A percentile compares a stretch with the other conserved stretches of the same genome.
Conservation (phyloP, 2,888 invertebrate species). For the Microdon myrmicae region DNA sequence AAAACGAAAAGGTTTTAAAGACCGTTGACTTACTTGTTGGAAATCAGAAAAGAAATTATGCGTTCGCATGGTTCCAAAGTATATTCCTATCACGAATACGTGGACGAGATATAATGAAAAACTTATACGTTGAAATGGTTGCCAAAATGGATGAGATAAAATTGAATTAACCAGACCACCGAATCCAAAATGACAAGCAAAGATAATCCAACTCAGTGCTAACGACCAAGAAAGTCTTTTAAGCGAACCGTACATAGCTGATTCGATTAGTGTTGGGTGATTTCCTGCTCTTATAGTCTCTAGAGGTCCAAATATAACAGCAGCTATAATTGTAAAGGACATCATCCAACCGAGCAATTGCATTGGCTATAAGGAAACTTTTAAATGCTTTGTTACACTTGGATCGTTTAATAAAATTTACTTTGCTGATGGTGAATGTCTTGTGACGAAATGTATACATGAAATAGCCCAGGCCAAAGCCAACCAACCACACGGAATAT, state of each 20-base stretch:
- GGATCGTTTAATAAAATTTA: not conserved
- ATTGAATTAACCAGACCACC: slow-evolving; percentile 48
- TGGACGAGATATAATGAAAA: slow-evolving; percentile 49
- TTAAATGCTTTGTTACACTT: too few species aligned
- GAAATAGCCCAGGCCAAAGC: slow-evolving; percentile 54
- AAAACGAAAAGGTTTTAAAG: not conserved
- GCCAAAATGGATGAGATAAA: slow-evolving; percentile 44
- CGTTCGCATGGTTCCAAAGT: slow-evolving; percentile 10
- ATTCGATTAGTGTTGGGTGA: slow-evolving; percentile 20
- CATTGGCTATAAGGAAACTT: not conserved
- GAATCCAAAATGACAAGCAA: slow-evolving; percentile 46
- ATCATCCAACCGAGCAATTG: slow-evolving; percentile 29
- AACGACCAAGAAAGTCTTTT: slow-evolving; percentile 48
- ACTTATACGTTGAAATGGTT: slow-evolving; percentile 45
- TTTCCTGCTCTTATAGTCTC: slow-evolving; percentile 9
- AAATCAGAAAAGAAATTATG: slow-evolving; percentile 28
- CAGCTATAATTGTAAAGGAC: slow-evolving; percentile 15
- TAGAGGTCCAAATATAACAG: slow-evolving; percentile 39
- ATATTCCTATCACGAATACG: slow-evolving; percentile 17
- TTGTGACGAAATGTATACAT: slow-evolving; percentile 30
- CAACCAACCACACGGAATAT: slow-evolving; percentile 55
- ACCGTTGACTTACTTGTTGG: slow-evolving; percentile 18
- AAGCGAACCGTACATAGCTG: slow-evolving; percentile 41
- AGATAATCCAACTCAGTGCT: slow-evolving; percentile 45
- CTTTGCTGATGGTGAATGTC: slow-evolving; percentile 8